phyloP scores from a whole-genome alignment of 2,888 invertebrate species.

The Heliconius sara region DNA sequence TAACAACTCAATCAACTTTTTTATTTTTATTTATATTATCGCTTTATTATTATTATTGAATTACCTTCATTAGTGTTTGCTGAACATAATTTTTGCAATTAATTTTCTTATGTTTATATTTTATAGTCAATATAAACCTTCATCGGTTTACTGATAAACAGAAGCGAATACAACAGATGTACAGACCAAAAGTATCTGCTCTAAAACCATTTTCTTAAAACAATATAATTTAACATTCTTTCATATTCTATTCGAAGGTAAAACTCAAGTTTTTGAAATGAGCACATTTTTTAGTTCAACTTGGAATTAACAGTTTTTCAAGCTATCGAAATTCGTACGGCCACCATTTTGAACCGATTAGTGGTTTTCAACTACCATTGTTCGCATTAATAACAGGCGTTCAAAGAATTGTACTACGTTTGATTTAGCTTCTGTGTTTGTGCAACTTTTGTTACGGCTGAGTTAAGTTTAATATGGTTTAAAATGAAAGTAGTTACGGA shows the following conservation, averaged over 20 bases:
- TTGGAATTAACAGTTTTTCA: background rate
- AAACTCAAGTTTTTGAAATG: background rate
- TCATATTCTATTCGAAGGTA: background rate
- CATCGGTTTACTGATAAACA: too few species aligned
- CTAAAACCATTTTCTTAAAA: too few species aligned
- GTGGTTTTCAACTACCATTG: conserved; percentile 35
- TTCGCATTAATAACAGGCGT: conserved; percentile 41
- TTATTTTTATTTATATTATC: background rate
- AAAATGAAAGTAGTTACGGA: conserved; percentile 19
- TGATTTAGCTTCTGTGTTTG: conserved; percentile 45
- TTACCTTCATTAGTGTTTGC: background rate
- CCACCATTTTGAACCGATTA: conserved; percentile 38
- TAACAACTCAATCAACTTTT: conserved; percentile 8
- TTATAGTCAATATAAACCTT: too few species aligned
- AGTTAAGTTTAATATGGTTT: conserved; percentile 52
- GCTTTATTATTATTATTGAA: conserved; percentile 4
- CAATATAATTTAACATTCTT: background rate
- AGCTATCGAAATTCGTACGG: conserved; percentile 10
- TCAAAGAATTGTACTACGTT: conserved; percentile 59
- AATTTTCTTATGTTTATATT: background rate
- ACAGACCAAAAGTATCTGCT: too few species aligned
- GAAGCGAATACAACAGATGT: too few species aligned
- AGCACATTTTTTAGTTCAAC: background rate
- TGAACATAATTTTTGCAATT: background rate
- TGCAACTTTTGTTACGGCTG: conserved; percentile 52